Evolutionary conservation across 2,797 vertebrate species (phyloP).

Genomic region (Alcedo atthis): DNA sequence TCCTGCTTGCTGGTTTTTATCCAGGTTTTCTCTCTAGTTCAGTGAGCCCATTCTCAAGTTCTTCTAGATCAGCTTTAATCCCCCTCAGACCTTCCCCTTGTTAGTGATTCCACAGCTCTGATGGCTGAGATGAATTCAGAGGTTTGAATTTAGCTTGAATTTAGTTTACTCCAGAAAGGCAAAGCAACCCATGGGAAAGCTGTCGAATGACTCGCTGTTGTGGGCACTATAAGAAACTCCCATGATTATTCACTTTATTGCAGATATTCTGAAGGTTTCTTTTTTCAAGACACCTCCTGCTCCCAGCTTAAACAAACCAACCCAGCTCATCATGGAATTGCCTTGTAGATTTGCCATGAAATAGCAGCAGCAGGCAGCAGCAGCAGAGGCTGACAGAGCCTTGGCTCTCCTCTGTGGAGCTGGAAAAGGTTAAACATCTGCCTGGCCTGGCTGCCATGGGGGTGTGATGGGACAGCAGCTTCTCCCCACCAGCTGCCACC

Average conservation of each 20-base stretch:
- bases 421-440: background rate
- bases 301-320: background rate
- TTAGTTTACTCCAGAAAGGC: background rate
- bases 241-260: fast-evolving
- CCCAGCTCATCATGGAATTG: background rate
- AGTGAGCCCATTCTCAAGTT: slow-evolving; percentile 6
- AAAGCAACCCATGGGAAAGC: background rate
- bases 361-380: too few relatives aligned
- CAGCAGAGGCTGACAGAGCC: background rate
- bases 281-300: background rate
- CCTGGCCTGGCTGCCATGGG: background rate
- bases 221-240: background rate
- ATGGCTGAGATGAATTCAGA: background rate
- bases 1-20: background rate
- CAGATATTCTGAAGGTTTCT: background rate
- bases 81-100: background rate
- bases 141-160: background rate
- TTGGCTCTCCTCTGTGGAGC: background rate
- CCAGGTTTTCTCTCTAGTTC: slow-evolving; percentile 21
- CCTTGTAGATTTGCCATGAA: background rate
- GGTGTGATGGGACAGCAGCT: background rate
- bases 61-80: background rate
- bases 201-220: background rate
- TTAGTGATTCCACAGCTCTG: background rate
- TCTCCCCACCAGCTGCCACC: background rate